A percentile compares a stretch with the other conserved stretches of the same genome.
These are phyloP conservation scores for Scaptomyza cyrtandrae DNA, from an alignment of 2,888 invertebrate genomes.

Conservation along the genomic window DNA sequence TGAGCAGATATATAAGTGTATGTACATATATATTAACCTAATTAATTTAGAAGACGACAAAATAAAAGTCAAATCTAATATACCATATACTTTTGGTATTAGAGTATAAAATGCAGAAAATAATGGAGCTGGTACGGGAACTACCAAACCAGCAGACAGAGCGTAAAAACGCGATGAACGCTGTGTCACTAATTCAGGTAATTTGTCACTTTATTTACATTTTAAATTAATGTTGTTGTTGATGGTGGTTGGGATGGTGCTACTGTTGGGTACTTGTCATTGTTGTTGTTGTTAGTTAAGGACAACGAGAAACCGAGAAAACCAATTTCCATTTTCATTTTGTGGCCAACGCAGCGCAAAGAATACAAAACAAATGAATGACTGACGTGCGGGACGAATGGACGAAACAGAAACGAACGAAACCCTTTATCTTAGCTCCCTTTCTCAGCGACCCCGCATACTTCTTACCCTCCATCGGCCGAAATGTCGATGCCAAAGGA, in stretches of 20 bases:
- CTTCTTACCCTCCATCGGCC: fast-evolving
- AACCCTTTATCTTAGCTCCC: constrained; percentile 40
- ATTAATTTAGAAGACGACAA: too few species aligned
- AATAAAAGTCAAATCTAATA: too few species aligned
- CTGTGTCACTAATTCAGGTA: constrained; percentile 61
- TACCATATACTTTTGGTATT: too few species aligned
- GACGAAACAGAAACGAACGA: constrained; percentile 16
- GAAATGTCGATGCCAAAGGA: constrained; percentile 39
- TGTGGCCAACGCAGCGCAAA: constrained; percentile 66
- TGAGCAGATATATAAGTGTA: too few species aligned
- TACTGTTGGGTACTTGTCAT: constrained; percentile 14
- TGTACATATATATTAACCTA: too few species aligned
- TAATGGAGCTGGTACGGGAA: neutral
- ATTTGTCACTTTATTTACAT: constrained; percentile 80
- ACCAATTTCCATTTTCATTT: constrained; percentile 77
- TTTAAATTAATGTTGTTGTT: constrained; percentile 71
- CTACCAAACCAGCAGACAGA: constrained; percentile 15
- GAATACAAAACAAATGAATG: constrained; percentile 73
- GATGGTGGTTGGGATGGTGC: constrained; percentile 30
- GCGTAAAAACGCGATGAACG: constrained; percentile 57
- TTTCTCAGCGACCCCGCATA: neutral
- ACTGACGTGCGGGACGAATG: constrained; percentile 59
- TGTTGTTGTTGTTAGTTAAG: constrained; percentile 29
- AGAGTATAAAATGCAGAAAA: too few species aligned
- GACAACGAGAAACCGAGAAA: constrained; percentile 69